Evolutionary conservation across 1,140 invertebrate genomes (phyloP).

Genomic region (Chymomyza costata): DNA sequence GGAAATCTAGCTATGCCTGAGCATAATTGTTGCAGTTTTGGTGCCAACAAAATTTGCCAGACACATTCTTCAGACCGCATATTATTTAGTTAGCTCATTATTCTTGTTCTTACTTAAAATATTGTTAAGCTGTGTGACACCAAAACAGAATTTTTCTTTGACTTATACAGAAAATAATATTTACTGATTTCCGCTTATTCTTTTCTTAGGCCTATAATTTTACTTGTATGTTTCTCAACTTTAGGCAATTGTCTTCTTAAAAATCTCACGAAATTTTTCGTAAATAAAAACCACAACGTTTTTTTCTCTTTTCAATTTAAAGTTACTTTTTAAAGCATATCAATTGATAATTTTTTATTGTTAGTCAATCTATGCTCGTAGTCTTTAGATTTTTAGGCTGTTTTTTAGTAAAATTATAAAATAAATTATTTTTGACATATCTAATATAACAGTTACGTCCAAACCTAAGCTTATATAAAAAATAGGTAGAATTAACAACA

Average conservation of each 20-base stretch:
- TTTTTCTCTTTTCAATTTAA: constrained; percentile 36
- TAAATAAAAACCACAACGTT: constrained; percentile 71
- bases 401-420: constrained; percentile 46
- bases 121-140: constrained; percentile 52
- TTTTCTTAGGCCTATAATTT: constrained; percentile 32
- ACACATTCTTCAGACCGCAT: constrained; percentile 12
- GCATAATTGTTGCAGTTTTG: constrained; percentile 78
- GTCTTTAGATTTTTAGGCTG: constrained; percentile 53
- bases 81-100: constrained; percentile 10
- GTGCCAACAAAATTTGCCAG: constrained; percentile 76
- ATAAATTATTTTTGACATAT: constrained; percentile 65
- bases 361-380: constrained; percentile 64
- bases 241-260: constrained; percentile 38
- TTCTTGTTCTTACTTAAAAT: constrained; percentile 5
- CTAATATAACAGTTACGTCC: constrained; percentile 30
- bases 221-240: constrained; percentile 19
- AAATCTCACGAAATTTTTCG: constrained; percentile 54
- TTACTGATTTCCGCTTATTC: constrained; percentile 58
- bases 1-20: constrained; percentile 26
- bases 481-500: too few species aligned
- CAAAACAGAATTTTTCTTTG: constrained; percentile 72
- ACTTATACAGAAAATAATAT: constrained; percentile 59
- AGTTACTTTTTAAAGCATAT: constrained; percentile 49
- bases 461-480: constrained; percentile 22
- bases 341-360: constrained; percentile 44